Evolutionary conservation across 1,140 invertebrate species (phyloP).

Genomic region (Diabrotica undecimpunctata): DNA sequence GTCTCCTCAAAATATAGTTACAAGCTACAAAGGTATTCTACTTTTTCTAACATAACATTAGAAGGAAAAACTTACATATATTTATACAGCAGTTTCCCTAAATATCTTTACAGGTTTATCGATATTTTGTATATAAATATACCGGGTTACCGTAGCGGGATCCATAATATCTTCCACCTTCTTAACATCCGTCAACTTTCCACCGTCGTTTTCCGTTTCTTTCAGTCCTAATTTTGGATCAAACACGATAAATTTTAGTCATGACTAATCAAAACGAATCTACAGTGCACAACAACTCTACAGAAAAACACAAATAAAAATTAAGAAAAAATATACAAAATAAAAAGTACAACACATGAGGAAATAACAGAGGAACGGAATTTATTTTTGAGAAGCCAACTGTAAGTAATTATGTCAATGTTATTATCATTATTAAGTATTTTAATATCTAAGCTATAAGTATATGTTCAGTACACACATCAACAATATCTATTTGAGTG

Average conservation of each 20-base stretch:
- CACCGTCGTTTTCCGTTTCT: conserved; percentile 25
- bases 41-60: no score
- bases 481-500: no score
- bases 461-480: no score
- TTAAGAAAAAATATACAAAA: background rate
- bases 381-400: no score
- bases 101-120: conserved; percentile 38
- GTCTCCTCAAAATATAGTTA: no score
- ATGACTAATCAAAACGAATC: background rate
- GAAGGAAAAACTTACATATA: no score
- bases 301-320: conserved; percentile 14
- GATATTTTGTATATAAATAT: conserved; percentile 40
- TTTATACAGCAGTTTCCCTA: conserved; percentile 40
- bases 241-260: conserved; percentile 12
- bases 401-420: no score
- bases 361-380: no score
- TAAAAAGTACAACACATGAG: background rate
- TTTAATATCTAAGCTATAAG: no score
- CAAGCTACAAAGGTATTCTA: no score
- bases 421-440: no score
- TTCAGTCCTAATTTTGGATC: conserved; percentile 13
- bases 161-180: conserved; percentile 25
- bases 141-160: conserved; percentile 28
- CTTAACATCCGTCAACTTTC: conserved; percentile 24
- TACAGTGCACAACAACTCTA: conserved; percentile 14